Evolutionary conservation across 2,797 vertebrate genomes (phyloP).

Genomic region (Rhinogobio ventralis): DNA sequence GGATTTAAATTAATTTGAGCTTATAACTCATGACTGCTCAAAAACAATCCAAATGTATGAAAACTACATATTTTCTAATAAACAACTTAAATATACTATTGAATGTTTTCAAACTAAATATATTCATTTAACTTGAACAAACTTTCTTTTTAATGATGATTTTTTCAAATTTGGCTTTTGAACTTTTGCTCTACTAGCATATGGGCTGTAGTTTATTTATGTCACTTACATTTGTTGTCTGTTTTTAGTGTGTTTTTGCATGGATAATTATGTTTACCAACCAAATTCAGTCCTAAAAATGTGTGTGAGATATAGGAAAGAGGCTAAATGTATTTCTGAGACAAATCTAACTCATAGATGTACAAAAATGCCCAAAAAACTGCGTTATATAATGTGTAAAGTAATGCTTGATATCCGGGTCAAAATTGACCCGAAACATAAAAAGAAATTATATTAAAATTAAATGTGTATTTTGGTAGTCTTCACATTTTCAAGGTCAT

Average conservation of each 20-base stretch:
- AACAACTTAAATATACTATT: not conserved
- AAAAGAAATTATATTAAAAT: not conserved
- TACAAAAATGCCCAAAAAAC: not conserved
- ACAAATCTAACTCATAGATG: not conserved
- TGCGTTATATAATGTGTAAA: not conserved
- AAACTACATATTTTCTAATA: not conserved
- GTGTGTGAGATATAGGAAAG: not conserved
- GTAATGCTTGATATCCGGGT: not conserved
- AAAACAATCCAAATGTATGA: not conserved
- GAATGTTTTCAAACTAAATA: not conserved
- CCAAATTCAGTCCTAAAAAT: not conserved
- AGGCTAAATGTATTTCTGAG: not conserved
- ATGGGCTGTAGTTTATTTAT: not conserved
- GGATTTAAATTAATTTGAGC: not conserved
- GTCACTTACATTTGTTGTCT: not conserved
- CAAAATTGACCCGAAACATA: not conserved
- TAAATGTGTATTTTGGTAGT: not conserved
- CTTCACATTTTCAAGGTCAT: too few relatives aligned
- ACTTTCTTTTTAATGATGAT: not conserved
- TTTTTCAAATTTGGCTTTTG: not conserved
- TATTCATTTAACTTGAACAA: not conserved
- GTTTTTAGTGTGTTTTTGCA: not conserved
- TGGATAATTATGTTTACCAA: not conserved
- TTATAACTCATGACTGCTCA: not conserved
- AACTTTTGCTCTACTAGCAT: not conserved